These are phyloP conservation scores for Sinocyclocheilus rhinocerous DNA, from an alignment of 2,113 vertebrate species.

Conservation along the genomic window DNA sequence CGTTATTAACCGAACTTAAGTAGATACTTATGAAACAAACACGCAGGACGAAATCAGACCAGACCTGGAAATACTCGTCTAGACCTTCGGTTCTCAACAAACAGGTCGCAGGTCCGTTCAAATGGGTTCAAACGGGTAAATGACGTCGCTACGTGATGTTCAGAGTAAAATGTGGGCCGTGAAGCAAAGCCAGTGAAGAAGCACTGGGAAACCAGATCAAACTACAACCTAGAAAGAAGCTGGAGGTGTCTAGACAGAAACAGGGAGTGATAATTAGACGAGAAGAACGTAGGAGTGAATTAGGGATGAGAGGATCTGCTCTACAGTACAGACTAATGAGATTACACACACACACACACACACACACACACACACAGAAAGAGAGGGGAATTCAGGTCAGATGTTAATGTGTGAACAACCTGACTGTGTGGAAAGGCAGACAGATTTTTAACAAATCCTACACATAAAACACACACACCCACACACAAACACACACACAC, in stretches of 20 bases:
- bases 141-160: neutral
- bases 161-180: neutral
- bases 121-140: neutral
- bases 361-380: conserved; percentile 66
- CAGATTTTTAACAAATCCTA: neutral
- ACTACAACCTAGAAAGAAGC: neutral
- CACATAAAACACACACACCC: neutral
- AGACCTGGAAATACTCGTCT: neutral
- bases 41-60: neutral
- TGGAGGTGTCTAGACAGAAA: conserved; percentile 16
- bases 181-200: neutral
- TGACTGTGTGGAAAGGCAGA: neutral
- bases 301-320: conserved; percentile 48
- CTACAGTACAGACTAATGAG: conserved; percentile 74
- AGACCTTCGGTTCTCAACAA: neutral
- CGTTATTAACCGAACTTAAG: conserved; percentile 51
- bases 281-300: conserved; percentile 51
- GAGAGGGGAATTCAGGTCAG: conserved; percentile 78
- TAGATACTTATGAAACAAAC: conserved; percentile 35
- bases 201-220: neutral
- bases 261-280: conserved; percentile 11
- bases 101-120: neutral
- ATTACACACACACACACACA: conserved; percentile 67
- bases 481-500: neutral
- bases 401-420: conserved; percentile 78